Evolutionary conservation across 1,140 invertebrate genomes (phyloP), one percentile per base, ranked within the genome.

Genomic region (Mizuhopecten yessoensis): DNA sequence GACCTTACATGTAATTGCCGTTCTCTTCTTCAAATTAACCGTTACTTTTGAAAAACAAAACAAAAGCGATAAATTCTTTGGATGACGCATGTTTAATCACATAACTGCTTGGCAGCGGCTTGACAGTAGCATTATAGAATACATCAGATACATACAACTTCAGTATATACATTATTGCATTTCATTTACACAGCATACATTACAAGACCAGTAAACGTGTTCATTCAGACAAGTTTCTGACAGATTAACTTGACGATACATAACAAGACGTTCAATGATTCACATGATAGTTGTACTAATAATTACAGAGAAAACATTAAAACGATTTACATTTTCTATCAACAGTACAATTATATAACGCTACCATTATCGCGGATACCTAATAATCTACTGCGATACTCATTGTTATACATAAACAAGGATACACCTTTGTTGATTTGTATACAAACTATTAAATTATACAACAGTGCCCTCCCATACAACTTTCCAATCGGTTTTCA

Each of bases 81-180:
- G n/a, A 39, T 39, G 36, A 57, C 20, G 45, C 45, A 57, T 57
- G 45, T 75, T 75, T 75, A 75, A 75, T 75, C 57, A 75, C 57
- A 75, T 0, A 75, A 45, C 9, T 45, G 17, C 42, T 0, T 45
- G 10, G 42, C 1, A 45, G 0, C 0, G 1, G 17, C 1, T 45
- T 20, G 17, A 45, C n/a, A n/a, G 17, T 17, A 45, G 17, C 42
- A 17, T 9, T 45, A 45, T 45, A 45, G 17, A 45, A 45, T 45
- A 45, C 17, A 45, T 13, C 9, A 39, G 36, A 10, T 39, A 39
- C 9, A 45, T 13, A 45, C 17, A 45, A 45, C 42, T 10, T 45
- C 9, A 15, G 17, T 17, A 20, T 45, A 45, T 39, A 45, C 17
- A 45, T 45, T 13, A 15, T 15, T 45, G 17, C 57, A n/a, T 29